phyloP scores from a whole-genome alignment of 2,888 invertebrate species.

The Nomada ruficornis region DNA sequence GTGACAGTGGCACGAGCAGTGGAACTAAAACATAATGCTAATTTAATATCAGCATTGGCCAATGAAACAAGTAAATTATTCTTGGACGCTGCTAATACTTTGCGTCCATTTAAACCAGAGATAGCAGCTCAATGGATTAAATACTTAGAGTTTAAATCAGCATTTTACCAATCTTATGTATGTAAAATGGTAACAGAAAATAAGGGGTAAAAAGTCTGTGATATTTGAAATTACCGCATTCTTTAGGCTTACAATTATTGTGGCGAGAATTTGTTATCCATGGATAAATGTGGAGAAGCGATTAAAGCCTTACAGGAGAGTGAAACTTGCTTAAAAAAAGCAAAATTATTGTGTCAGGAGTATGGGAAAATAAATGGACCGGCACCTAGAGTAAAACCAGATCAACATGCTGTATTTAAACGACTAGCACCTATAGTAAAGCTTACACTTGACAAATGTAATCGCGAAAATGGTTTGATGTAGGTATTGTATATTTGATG shows the following conservation, averaged over 20 bases:
- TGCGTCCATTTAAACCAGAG: conserved; percentile 85
- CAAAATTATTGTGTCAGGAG: conserved; percentile 85
- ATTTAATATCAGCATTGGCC: conserved; percentile 87
- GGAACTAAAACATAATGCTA: conserved; percentile 87
- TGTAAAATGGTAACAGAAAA: conserved; percentile 68
- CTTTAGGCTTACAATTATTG: conserved; percentile 87
- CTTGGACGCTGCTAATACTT: conserved; percentile 85
- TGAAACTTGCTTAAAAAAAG: conserved; percentile 84
- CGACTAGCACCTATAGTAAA: conserved; percentile 86
- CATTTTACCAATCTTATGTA: conserved; percentile 87
- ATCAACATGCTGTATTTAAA: conserved; percentile 87
- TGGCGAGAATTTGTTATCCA: conserved; percentile 86
- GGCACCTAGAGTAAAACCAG: conserved; percentile 86
- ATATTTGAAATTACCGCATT: conserved; percentile 3
- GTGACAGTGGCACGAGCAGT: conserved; percentile 88
- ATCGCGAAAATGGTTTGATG: conserved; percentile 88
- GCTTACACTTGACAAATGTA: conserved; percentile 87
- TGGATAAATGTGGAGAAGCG: conserved; percentile 88
- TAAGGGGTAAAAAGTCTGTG: background rate
- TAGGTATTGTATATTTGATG: conserved; percentile 77
- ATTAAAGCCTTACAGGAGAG: conserved; percentile 87
- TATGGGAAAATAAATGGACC: conserved; percentile 86
- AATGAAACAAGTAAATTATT: conserved; percentile 87
- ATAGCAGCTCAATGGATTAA: conserved; percentile 86
- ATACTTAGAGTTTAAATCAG: conserved; percentile 86